Percentiles rank a stretch among this genome's conserved stretches.
Evolutionary conservation across 1,140 invertebrate species (phyloP).

Genomic region (Acromyrmex heyeri): DNA sequence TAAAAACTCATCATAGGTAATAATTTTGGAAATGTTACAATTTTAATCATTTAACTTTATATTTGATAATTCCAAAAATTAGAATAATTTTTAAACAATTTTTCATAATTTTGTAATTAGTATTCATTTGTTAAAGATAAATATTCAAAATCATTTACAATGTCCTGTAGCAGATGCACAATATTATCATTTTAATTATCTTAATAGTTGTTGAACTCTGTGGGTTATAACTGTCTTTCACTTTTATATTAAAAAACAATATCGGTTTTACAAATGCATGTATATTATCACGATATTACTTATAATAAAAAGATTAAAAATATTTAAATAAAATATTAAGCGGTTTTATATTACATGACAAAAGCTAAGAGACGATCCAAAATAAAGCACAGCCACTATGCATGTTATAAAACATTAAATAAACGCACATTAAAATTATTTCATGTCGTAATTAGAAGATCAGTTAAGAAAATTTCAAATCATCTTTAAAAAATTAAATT

Average conservation of each 20-base stretch:
- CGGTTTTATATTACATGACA: slow-evolving; percentile 27
- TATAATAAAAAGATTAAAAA: slow-evolving; percentile 23
- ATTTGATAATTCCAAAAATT: slow-evolving; percentile 19
- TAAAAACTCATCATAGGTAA: slow-evolving; percentile 6
- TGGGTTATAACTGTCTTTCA: slow-evolving; percentile 14
- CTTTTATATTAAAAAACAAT: slow-evolving; percentile 41
- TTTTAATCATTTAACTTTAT: neutral
- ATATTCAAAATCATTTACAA: neutral
- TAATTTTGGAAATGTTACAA: neutral
- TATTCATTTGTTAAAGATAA: neutral
- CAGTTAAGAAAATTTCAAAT: neutral
- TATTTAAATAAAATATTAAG: slow-evolving; percentile 37
- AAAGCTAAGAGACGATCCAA: slow-evolving; percentile 50
- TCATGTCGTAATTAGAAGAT: neutral
- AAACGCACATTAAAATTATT: slow-evolving; percentile 25
- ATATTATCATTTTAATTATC: slow-evolving; percentile 1
- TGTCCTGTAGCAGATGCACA: neutral
- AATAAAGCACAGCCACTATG: slow-evolving; percentile 69
- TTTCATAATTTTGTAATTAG: neutral
- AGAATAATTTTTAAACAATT: neutral
- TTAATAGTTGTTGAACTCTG: neutral
- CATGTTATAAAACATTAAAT: slow-evolving; percentile 53
- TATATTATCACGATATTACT: slow-evolving; percentile 27
- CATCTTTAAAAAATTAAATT: neutral
- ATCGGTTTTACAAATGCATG: slow-evolving; percentile 65